phyloP scores from a whole-genome alignment of 64 coral and sea anemone genomes.

The Platygyra sinensis region DNA sequence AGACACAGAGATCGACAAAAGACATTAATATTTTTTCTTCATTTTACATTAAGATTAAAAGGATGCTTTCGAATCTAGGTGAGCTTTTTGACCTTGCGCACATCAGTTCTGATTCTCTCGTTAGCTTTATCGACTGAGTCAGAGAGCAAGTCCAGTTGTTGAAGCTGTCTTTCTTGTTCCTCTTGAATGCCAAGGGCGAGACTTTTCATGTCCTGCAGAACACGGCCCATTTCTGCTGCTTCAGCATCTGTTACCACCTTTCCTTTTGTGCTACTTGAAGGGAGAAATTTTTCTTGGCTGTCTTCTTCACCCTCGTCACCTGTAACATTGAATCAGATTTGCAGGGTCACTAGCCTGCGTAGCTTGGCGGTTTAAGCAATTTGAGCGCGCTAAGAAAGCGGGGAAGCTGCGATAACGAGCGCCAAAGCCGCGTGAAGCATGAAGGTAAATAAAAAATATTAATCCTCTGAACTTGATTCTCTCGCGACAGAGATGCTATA shows the following conservation, averaged over 20 bases:
- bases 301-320: background rate
- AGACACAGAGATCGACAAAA: too few species aligned
- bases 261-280: background rate
- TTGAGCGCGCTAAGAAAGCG: too few species aligned
- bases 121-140: slow-evolving; percentile 93
- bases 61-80: background rate
- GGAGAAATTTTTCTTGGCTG: background rate
- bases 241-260: slow-evolving; percentile 69
- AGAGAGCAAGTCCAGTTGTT: slow-evolving; percentile 77
- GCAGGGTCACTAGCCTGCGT: too few species aligned
- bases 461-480: too few species aligned
- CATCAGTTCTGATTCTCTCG: slow-evolving; percentile 75
- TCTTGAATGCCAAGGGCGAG: slow-evolving; percentile 85
- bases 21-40: too few species aligned
- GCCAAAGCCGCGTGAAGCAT: too few species aligned
- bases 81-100: slow-evolving; percentile 58
- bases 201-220: slow-evolving; percentile 80
- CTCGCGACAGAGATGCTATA: too few species aligned
- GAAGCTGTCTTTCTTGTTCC: slow-evolving; percentile 82
- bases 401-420: too few species aligned
- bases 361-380: too few species aligned
- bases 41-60: too few species aligned
- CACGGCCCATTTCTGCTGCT: slow-evolving; percentile 72
- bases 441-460: too few species aligned
- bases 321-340: background rate